These are phyloP conservation scores for Trematocara zebra DNA, from an alignment of 2,113 vertebrate species.

Conservation along the genomic window DNA sequence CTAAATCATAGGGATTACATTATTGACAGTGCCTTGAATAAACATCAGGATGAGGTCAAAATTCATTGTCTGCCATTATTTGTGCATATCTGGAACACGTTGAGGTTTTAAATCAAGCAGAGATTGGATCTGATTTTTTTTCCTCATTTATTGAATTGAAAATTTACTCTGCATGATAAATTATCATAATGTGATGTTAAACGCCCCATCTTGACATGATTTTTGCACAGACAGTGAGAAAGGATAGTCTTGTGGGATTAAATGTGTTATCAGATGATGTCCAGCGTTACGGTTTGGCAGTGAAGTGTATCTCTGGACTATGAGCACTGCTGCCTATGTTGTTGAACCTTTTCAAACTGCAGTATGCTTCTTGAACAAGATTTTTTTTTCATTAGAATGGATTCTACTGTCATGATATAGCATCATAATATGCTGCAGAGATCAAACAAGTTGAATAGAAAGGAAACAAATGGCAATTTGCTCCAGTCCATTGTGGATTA, in stretches of 20 bases:
- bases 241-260: not conserved
- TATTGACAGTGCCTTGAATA: conserved; percentile 64
- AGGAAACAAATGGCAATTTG: not conserved
- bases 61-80: conserved; percentile 35
- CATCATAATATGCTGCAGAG: not conserved
- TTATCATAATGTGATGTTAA: conserved; percentile 33
- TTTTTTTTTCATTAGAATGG: not conserved
- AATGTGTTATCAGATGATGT: conserved; percentile 18
- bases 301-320: not conserved
- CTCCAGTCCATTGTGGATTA: conserved; percentile 16
- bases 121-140: not conserved
- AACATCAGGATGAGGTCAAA: conserved; percentile 59
- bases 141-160: not conserved
- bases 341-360: not conserved
- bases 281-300: not conserved
- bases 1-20: conserved; percentile 67
- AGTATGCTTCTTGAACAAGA: not conserved
- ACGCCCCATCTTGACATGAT: not conserved
- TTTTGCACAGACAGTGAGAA: not conserved
- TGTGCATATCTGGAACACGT: not conserved
- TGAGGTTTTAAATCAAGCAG: not conserved
- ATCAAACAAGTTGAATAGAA: not conserved
- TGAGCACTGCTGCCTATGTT: not conserved
- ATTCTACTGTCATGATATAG: not conserved
- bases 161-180: not conserved